Base-by-base conservation (phyloP, 2,888 invertebrate species). In the Mystacides longicornis region DNA sequence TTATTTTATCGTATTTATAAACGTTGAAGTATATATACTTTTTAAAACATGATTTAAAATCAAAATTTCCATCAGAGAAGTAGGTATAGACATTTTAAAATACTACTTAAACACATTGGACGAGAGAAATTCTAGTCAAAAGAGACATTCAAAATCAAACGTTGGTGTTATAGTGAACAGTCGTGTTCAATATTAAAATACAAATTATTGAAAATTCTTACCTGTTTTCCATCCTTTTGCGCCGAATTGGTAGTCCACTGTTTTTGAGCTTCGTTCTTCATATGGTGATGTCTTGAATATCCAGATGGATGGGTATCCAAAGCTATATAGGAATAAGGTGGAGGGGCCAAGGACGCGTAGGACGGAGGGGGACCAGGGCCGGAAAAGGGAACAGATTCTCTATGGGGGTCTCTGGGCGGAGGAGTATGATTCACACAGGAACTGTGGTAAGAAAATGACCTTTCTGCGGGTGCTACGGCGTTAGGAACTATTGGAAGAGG, bases 191-290 rank as follows among this genome's bases (percentile, higher is more conserved):
- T n/a, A n/a, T n/a, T n/a, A n/a, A n/a, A n/a, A n/a, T n/a, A n/a
- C n/a, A n/a, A 37, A 37, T 7, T 7, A 37, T 37, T 14, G 3
- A 14, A 7, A 37, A 37, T 7, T 31, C 54, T 49, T 18, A 54
- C 54, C 54, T 54, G 49, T 18, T 43, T 54, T 42, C 42, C 48
- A 54, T 31, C 47, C 43, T 43, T 49, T 7, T 48, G 48, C 21
- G 33, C 23, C 20, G 48, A 21, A 49, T 3, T 23, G 18, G 7
- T 37, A 37, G 33, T 54, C 54, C 54, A 42, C 18, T 54, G 54
- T 18, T 52, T 31, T 23, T 37, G 18, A 31, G 52, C 20, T 47
- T 52, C 33, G 20, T 46, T 47, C 2, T 7, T 19, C 20, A 9
- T 45, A 21, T 45, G 45, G 3, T 45, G 45, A 14, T 45, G 37